phyloP scores from a whole-genome alignment of 2,113 vertebrate genomes.

The Oriolus oriolus region DNA sequence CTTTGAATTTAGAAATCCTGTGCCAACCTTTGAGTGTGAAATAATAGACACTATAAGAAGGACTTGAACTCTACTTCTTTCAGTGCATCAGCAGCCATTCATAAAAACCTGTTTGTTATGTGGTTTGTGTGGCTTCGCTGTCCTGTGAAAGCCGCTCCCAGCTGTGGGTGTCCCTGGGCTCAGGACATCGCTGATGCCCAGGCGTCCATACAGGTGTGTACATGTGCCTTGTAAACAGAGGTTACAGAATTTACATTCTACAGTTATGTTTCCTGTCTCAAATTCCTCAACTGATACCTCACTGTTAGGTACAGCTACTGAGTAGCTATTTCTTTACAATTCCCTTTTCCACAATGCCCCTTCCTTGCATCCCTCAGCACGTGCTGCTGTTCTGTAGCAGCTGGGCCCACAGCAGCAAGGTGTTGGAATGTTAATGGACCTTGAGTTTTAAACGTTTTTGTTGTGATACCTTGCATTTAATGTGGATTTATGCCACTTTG shows the following conservation, averaged over 20 bases:
- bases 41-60: not conserved
- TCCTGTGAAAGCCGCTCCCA: not conserved
- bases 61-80: not conserved
- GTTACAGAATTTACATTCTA: not conserved
- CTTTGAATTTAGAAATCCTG: not conserved
- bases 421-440: not conserved
- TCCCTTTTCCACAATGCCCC: not conserved
- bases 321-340: not conserved
- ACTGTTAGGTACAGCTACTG: not conserved
- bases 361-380: not conserved
- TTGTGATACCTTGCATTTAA: not conserved
- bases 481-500: not conserved
- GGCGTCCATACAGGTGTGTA: not conserved
- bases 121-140: not conserved
- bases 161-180: not conserved
- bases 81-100: not conserved
- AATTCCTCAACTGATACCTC: not conserved
- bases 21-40: not conserved
- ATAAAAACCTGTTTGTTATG: not conserved
- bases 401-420: not conserved
- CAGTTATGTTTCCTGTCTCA: not conserved
- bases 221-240: not conserved
- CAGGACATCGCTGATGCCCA: not conserved
- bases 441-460: not conserved
- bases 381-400: not conserved